Evolutionary conservation across 2,888 invertebrate genomes (phyloP), one percentile per base, ranked within the genome.

Genomic region (Linyphia triangularis): DNA sequence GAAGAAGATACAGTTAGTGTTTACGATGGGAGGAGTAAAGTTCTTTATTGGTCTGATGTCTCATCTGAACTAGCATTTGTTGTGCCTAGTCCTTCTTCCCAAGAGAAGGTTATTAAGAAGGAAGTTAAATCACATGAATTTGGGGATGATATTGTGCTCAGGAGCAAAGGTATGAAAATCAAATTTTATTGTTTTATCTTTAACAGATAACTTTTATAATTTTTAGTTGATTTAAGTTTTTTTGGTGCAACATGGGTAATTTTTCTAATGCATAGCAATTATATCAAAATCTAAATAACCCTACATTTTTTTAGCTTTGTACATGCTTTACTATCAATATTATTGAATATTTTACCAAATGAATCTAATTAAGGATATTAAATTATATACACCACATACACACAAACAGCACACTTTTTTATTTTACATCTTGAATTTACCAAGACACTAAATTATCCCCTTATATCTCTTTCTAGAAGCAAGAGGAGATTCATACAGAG

Each of bases 1-100:
- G 91, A 91, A 61, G 93, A 94, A 88, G 94, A 94, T 90, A 95
- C 95, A 16, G 96, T 96, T 65, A 92, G 95, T 90, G 93, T 95
- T 77, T 98, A 96, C 92, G 97, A 97, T 93, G 98, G 98, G 0
- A 95, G 95, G 81, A 95, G 95, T 85, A 95, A 96, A 92, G 96
- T 98, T 2, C 94, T 99, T 0, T 99, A 98, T 93, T 99, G 98
- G 98, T 96, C 98, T 1, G 98, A 99, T 93, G 96, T 97, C 0
- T 96, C 96, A 72, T 96, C 97, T 3, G 99, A 99, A 94, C 95
- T 99, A 81, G 98, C 98, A 1, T 98, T 99, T 93, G 95, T 99
- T 22, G 96, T 99, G 78, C 99, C 99, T 0, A 89, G 79, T 24
- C 73, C 59, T 40, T 16, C 65, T 7, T 77, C 40, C 19, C 59